Base-by-base conservation (phyloP, 23 tunicate species). In the Ciona savignyi region DNA sequence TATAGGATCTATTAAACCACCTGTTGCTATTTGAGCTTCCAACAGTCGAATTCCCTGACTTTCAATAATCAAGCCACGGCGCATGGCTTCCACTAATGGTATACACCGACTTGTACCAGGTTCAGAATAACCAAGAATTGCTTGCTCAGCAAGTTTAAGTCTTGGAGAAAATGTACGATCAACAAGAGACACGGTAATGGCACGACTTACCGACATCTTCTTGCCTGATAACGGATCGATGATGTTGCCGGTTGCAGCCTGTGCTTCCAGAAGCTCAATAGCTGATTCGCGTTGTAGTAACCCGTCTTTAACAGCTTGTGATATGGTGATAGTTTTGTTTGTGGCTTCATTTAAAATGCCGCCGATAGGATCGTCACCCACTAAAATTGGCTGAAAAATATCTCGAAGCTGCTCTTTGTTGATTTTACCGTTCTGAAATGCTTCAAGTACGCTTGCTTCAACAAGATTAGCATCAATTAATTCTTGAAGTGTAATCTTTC, bases 11-110 rank as follows among this genome's bases (percentile, higher is more conserved):
- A 94, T 79, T 2, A 94, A 67, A 20, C 99, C 99, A 2, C 99
- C 99, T 0, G 99, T 94, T 4, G 99, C 95, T 1, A 94, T 25
- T 63, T 94, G 99, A 20, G 99, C 99, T 24, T 94, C 99, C 27
- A 94, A 67, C 73, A 94, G 64, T 11, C 99, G 79, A 15, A 87
- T 88, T 19, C 90, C 99, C 30, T 94, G 90, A 29, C 63, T 88
- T 60, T 94, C 99, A 29, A 83, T 75, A 27, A 94, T 95, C 27
- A 87, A 29, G 1, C 99, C 99, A 28, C 68, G 56, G 20, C 63
- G 63, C 81, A 91, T 84, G 0, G 97, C 90, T 71, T 91, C 97
- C 42, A 76, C 84, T 25, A 91, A 67, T 0, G 97, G 85, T 27
- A 91, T 83, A 1, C 60, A 70, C 23, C 74, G 66, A 19, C 78